These are phyloP conservation scores for Petrophora chlorosata DNA, from an alignment of 2,888 invertebrate genomes.

Conservation along the genomic window DNA sequence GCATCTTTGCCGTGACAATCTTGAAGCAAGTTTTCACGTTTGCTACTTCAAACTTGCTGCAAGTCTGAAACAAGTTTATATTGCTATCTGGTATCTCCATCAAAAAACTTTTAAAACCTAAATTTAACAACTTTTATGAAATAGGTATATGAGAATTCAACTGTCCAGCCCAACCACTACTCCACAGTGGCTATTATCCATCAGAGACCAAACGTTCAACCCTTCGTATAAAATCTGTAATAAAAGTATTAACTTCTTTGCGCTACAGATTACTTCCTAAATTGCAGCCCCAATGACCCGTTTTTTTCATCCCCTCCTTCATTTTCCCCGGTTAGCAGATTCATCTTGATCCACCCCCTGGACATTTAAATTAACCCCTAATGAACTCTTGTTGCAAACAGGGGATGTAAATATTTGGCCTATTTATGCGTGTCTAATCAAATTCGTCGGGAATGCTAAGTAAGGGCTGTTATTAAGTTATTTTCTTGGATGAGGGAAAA, in stretches of 20 bases:
- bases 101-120: too few species aligned
- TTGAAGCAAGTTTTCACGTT: too few species aligned
- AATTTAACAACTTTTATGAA: too few species aligned
- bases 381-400: constrained; percentile 13
- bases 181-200: too few species aligned
- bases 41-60: too few species aligned
- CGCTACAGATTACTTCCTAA: neutral
- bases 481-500: neutral
- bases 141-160: too few species aligned
- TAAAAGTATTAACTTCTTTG: neutral
- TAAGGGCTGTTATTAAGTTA: neutral
- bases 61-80: too few species aligned
- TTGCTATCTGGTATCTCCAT: too few species aligned
- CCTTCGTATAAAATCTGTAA: too few species aligned
- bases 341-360: constrained; percentile 11
- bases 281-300: neutral
- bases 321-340: constrained; percentile 2
- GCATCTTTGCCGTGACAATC: too few species aligned
- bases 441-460: neutral
- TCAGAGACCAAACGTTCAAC: too few species aligned
- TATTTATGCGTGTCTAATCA: constrained; percentile 8
- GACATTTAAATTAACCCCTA: constrained; percentile 13
- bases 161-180: too few species aligned
- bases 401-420: constrained; percentile 6
- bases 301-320: constrained; percentile 1